Conservation (phyloP, 2,888 invertebrate genomes). For the Macrophya alboannulata region DNA sequence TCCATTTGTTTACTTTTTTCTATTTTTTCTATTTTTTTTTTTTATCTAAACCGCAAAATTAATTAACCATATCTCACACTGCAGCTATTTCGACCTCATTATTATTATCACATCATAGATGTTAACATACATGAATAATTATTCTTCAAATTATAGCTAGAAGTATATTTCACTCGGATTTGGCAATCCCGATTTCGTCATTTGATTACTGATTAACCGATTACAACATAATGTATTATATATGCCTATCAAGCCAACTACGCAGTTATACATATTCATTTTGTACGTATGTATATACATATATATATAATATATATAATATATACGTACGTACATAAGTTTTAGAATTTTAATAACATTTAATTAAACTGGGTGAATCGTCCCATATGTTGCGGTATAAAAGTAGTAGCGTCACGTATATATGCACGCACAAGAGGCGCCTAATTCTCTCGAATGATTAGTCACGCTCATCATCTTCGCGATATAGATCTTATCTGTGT, state of each 20-base stretch:
- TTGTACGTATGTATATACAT: neutral
- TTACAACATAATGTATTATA: conserved; percentile 19
- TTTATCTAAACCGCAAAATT: neutral
- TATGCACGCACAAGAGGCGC: neutral
- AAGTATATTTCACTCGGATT: neutral
- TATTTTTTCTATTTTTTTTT: neutral
- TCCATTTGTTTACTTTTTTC: neutral
- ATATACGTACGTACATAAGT: neutral
- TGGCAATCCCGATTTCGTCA: conserved; percentile 33
- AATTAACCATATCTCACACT: neutral
- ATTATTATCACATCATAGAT: neutral
- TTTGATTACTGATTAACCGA: conserved; percentile 33
- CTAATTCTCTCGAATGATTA: neutral
- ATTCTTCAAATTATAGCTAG: neutral
- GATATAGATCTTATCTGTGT: neutral
- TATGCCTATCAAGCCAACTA: neutral
- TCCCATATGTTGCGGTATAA: neutral
- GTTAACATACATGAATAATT: neutral
- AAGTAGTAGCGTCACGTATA: neutral
- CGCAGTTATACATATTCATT: neutral
- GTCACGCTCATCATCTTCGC: neutral
- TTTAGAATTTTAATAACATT: neutral
- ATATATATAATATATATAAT: neutral
- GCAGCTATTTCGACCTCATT: neutral
- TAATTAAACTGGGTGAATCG: neutral